Base-by-base conservation (phyloP, 2,888 invertebrate genomes). In the Pachycephus smyrnensis region DNA sequence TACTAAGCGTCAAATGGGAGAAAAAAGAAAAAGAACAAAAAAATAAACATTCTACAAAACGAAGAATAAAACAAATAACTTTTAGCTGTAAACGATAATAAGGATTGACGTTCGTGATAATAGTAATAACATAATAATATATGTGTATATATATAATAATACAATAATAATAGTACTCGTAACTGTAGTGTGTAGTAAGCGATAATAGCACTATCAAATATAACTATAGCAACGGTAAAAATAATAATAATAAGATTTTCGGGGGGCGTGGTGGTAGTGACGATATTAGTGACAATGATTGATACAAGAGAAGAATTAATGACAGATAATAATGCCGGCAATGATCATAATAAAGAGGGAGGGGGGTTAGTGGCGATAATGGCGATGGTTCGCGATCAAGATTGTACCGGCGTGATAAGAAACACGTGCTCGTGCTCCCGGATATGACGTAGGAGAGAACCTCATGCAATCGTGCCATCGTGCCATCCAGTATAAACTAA, bases 1-100 rank as follows among this genome's bases (percentile, higher is more conserved):
- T 78, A 76, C 55, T 69, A 78, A 76, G 76, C 74, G 74, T 79
- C 79, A 69, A 76, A 74, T 76, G 79, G 23, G 73, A 36, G 31
- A n/a, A 69, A 35, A 55, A 37, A 36, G 55, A 76, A 71, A 55
- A 73, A 32, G 40, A 77, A 55, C 30, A 75, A 76, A 69, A 69
- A 73, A 35, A 76, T 79, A 79, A 76, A 76, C 73, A 79, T 76
- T 79, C 76, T 79, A 79, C 68, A 74, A 76, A 76, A 73, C 76
- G 76, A 73, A 76, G 73, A 79, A 76, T 79, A 68, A 68, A 78
- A 78, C 78, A 78, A 78, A 32, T 78, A 76, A 77, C 71, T 78
- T 78, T 76, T 75, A 78, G 73, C 55, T 37, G 78, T 73, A 76
- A 78, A 78, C 75, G 68, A 68, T 77, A 78, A 78, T 79, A 76